A percentile compares a stretch with the other conserved stretches of the same genome.
phyloP scores from a whole-genome alignment of 2,113 vertebrate species.

The Passer domesticus region DNA sequence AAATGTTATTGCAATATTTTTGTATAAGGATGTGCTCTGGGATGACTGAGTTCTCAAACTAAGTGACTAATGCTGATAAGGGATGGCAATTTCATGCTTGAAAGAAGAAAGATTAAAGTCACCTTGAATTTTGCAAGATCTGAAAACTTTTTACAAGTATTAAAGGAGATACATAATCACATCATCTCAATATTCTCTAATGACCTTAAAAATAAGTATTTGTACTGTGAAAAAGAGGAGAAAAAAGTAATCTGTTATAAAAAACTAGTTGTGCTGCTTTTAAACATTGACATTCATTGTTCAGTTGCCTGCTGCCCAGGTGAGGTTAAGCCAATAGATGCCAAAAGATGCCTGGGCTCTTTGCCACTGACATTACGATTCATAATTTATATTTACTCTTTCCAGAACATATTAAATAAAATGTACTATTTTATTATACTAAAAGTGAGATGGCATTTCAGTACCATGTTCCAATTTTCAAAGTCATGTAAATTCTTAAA shows the following conservation, averaged over 20 bases:
- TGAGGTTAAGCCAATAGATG: background rate
- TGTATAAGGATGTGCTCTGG: background rate
- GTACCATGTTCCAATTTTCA: background rate
- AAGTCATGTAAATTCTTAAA: background rate
- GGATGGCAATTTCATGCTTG: background rate
- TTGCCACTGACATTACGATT: background rate
- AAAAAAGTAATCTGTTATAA: background rate
- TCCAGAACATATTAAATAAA: slow-evolving; percentile 14
- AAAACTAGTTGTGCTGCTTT: background rate
- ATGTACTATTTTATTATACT: background rate
- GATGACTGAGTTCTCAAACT: background rate
- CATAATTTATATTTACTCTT: background rate
- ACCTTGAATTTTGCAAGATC: background rate
- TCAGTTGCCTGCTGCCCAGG: background rate
- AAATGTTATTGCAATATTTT: background rate
- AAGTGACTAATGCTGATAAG: background rate
- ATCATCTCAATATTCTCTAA: background rate
- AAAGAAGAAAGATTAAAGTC: background rate
- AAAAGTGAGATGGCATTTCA: background rate
- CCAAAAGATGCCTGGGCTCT: background rate
- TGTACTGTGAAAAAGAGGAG: background rate
- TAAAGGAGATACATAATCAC: background rate
- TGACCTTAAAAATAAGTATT: background rate
- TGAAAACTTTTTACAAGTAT: background rate
- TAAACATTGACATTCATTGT: background rate